phyloP scores from a whole-genome alignment of 2,888 invertebrate species.

The Drosophila longiperda region DNA sequence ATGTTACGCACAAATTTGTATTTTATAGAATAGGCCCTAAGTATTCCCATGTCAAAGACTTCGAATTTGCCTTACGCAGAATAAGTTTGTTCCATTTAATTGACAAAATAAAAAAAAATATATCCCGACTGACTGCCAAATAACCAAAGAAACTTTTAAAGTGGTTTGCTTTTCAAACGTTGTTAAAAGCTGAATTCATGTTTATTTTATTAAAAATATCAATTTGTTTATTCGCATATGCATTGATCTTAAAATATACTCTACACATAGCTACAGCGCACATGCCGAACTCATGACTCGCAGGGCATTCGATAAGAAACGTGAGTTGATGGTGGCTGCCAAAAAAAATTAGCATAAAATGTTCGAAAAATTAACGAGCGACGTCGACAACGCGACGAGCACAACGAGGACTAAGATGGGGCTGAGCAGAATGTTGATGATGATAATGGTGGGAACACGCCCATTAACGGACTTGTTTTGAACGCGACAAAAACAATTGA shows the following conservation, averaged over 20 bases:
- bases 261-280: slow-evolving; percentile 24
- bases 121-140: neutral
- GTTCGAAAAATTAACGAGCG: slow-evolving; percentile 72
- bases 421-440: slow-evolving; percentile 13
- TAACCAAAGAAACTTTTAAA: neutral
- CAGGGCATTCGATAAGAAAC: slow-evolving; percentile 42
- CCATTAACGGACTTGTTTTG: slow-evolving; percentile 63
- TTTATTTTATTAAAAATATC: neutral
- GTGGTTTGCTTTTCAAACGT: neutral
- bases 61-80: neutral
- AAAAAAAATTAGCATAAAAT: slow-evolving; percentile 77
- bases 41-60: neutral
- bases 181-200: neutral
- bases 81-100: neutral
- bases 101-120: neutral
- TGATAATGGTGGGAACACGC: slow-evolving; percentile 53
- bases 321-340: slow-evolving; percentile 45
- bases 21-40: neutral
- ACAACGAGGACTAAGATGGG: slow-evolving; percentile 9
- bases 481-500: slow-evolving; percentile 29
- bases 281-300: slow-evolving; percentile 44
- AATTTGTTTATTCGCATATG: neutral
- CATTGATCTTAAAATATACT: neutral
- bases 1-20: neutral
- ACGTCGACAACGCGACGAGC: slow-evolving; percentile 47